Conservation (phyloP, 1,140 invertebrate species). For the Steinernema khuongi region DNA sequence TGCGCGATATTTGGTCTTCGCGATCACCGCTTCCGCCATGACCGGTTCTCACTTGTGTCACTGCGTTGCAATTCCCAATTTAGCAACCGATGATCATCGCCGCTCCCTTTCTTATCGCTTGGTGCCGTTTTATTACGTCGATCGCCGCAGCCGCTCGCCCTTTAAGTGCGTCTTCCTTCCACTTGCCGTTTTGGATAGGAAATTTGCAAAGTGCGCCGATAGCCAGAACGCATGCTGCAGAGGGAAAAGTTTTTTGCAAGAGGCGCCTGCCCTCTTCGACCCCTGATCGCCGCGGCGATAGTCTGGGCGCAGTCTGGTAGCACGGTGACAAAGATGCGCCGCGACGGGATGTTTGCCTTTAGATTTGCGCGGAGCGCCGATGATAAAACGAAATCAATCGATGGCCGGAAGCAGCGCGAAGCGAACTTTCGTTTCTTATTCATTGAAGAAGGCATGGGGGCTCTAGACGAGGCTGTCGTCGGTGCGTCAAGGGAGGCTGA, state of each 20-base stretch:
- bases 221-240: no score
- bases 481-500: background rate
- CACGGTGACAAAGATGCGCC: background rate
- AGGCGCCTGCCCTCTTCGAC: no score
- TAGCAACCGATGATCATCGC: background rate
- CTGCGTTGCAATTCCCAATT: slow-evolving; percentile 2
- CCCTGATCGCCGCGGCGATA: no score
- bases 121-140: no score
- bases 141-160: no score
- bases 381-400: slow-evolving; percentile 9
- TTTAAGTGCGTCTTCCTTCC: no score
- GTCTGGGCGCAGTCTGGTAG: no score
- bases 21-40: background rate
- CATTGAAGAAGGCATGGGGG: background rate
- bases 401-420: background rate
- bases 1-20: background rate
- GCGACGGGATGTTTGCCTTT: background rate
- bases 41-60: background rate
- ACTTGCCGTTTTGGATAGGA: no score
- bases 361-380: background rate
- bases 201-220: no score
- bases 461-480: background rate
- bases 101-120: no score
- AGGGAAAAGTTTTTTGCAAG: no score
- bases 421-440: slow-evolving; percentile 7